Percentiles rank a stretch among this genome's conserved stretches.
phyloP scores from a whole-genome alignment of 2,888 invertebrate genomes.

The Epirrhoe alternata region DNA sequence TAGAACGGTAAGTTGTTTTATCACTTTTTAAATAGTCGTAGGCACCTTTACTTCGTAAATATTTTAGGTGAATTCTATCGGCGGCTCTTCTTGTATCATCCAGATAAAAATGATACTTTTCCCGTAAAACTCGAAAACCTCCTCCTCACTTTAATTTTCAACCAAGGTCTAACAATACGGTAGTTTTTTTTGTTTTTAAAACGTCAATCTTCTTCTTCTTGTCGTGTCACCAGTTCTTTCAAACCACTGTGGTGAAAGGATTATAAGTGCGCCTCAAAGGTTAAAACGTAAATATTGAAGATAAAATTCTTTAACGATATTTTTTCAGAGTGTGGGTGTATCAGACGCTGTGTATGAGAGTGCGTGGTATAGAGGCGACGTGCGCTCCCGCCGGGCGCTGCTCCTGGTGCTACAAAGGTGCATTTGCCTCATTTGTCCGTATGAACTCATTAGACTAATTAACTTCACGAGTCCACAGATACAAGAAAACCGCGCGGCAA shows the following conservation, averaged over 20 bases:
- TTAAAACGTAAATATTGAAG: no score
- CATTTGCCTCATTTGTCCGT: conserved; percentile 8
- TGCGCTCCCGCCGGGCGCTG: conserved; percentile 61
- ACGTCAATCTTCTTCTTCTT: no score
- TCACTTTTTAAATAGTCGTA: background rate
- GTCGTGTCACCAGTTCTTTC: no score
- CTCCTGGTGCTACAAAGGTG: conserved; percentile 69
- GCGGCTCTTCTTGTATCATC: background rate
- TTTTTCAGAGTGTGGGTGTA: conserved; percentile 65
- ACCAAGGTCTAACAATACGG: no score
- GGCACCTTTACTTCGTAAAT: background rate
- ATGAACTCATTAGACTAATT: conserved; percentile 32
- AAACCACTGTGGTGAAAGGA: no score
- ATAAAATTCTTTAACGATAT: no score
- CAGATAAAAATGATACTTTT: no score
- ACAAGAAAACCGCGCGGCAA: background rate
- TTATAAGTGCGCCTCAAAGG: no score
- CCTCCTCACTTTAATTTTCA: no score
- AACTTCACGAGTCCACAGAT: conserved; percentile 29
- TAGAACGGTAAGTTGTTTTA: conserved; percentile 58
- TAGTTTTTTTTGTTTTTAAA: no score
- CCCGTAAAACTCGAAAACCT: no score
- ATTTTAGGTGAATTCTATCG: background rate
- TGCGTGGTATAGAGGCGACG: conserved; percentile 65
- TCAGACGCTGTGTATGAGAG: conserved; percentile 71